phyloP scores from a whole-genome alignment of 2,113 vertebrate genomes.

The Eclectus roratus region DNA sequence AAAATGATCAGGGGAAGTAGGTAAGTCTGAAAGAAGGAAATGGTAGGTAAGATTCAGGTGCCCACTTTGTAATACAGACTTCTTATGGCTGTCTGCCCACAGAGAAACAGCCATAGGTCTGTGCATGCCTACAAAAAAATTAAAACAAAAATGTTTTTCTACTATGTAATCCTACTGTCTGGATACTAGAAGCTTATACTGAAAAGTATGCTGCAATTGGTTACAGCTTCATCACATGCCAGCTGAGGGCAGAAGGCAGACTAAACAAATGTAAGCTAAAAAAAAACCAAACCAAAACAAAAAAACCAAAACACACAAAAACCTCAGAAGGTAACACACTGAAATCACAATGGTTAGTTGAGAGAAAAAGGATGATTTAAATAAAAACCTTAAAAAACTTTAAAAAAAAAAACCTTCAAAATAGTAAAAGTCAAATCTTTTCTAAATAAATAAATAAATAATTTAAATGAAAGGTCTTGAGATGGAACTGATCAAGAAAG shows the following conservation, averaged over 20 bases:
- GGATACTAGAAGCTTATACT: not conserved
- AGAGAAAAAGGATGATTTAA: fast-evolving
- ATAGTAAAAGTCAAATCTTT: not conserved
- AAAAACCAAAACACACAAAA: not conserved
- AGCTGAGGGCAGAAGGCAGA: not conserved
- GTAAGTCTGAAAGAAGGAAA: not conserved
- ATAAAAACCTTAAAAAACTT: not conserved
- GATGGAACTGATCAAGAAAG: not conserved
- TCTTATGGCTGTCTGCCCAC: not conserved
- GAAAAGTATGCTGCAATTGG: not conserved
- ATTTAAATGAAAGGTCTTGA: not conserved
- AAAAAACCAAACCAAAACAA: too few relatives aligned
- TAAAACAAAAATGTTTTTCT: not conserved
- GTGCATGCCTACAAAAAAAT: not conserved
- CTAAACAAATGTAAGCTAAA: not conserved
- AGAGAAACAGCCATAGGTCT: not conserved
- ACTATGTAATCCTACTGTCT: not conserved
- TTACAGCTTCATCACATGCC: not conserved
- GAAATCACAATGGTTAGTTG: not conserved
- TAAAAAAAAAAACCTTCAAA: not conserved
- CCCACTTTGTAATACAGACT: not conserved
- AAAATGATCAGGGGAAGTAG: not conserved
- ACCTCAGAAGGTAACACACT: not conserved
- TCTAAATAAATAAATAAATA: too few relatives aligned
- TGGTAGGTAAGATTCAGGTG: not conserved